phyloP scores from a whole-genome alignment of 2,797 vertebrate species.

The Molossus alvarezi region DNA sequence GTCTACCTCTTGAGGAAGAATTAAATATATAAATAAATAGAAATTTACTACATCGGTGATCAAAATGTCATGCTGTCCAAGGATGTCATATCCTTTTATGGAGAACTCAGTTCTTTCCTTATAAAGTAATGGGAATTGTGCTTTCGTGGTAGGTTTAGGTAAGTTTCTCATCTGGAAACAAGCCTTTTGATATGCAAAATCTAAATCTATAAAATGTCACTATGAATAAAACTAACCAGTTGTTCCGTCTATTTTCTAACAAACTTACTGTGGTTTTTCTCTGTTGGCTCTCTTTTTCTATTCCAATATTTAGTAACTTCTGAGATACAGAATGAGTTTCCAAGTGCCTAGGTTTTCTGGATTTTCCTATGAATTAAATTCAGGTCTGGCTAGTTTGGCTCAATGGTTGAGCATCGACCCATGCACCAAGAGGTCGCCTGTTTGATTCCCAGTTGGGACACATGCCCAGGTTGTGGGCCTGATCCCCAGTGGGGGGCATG shows the following conservation, averaged over 20 bases:
- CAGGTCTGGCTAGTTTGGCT: no score
- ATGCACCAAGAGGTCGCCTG: no score
- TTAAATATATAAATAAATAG: slow-evolving; percentile 2
- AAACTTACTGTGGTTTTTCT: background rate
- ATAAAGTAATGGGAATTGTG: background rate
- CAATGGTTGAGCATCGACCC: no score
- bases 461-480: no score
- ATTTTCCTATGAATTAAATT: slow-evolving; percentile 53
- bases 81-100: background rate
- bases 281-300: background rate
- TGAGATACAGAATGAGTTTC: background rate
- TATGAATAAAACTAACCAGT: background rate
- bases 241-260: background rate
- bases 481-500: no score
- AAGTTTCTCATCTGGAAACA: slow-evolving; percentile 18
- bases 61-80: background rate
- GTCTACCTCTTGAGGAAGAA: background rate
- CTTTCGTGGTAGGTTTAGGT: background rate
- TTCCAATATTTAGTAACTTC: background rate
- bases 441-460: no score
- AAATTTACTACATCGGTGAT: background rate
- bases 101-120: background rate
- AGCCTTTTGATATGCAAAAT: background rate
- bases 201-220: background rate
- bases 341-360: slow-evolving; percentile 5